Base-by-base conservation (phyloP, 2,888 invertebrate genomes). In the Cataglyphis rosenhaueri region DNA sequence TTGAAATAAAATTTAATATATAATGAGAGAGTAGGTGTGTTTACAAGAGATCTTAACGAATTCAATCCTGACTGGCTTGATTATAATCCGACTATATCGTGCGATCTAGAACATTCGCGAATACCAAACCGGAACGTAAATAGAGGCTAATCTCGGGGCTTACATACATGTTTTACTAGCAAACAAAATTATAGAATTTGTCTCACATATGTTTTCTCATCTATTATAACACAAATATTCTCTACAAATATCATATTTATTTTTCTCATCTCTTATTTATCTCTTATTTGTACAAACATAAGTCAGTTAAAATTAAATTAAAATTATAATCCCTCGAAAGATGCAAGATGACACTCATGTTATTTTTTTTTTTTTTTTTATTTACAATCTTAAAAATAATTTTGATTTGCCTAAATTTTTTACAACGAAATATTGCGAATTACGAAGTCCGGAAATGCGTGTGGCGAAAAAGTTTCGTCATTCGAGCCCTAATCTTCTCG, bases 291-390 rank as follows among this genome's bases (percentile, higher is more conserved):
- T 6, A 44, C 59, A n/a, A 52, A 52, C 48, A 48, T 5, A 18
- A 44, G 9, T 57, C 57, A 5, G 21, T 5, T 62, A 44, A 25
- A 25, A 25, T 25, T 25, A 25, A 25, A 25, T 25, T 25, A 1
- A 61, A 44, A 62, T 74, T 74, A 74, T n/a, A 41, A 3, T n/a
- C 41, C 15, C 21, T 32, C 10, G 44, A 74, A 44, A 9, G 41
- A 6, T 48, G 44, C 44, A 44, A 9, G 62, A 6, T 18, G 6
- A 29, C 29, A 25, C 29, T 6, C 5, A 2, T 6, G 5, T 25
- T 25, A 1, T 25, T 25, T 1, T 25, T 25, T 25, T 25, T 25
- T 25, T 25, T 25, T 25, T 59, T 21, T 21, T 25, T 59, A 25
- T 59, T 59, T 59, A 29, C 59, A 29, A 59, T 52, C 5, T 4